Evolutionary conservation across 92 coral and sea anemone species (phyloP).

Genomic region (Phenganax stokvisi): DNA sequence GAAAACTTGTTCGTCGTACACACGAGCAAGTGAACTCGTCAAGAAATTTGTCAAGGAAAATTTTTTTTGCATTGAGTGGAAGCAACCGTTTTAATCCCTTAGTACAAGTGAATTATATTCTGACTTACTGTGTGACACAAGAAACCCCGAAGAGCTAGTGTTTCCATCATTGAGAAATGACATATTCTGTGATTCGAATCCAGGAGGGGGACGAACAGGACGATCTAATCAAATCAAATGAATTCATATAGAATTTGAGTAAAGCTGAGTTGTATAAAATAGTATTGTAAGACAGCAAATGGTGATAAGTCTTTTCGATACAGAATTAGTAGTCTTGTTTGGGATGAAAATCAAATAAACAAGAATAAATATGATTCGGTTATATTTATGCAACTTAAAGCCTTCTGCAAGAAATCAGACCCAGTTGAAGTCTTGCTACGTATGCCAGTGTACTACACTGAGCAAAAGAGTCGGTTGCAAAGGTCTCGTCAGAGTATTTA

Average conservation of each 20-base stretch:
- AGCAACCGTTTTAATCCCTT: no score
- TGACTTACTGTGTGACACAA: slow-evolving; percentile 17
- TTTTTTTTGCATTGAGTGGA: no score
- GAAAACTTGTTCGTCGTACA: no score
- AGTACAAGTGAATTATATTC: no score
- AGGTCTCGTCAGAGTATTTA: background rate
- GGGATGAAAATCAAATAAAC: background rate
- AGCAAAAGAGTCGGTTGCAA: background rate
- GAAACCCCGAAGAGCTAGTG: background rate
- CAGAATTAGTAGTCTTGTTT: no score
- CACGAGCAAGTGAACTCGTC: background rate
- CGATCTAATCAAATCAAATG: background rate
- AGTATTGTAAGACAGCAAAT: no score
- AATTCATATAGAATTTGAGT: background rate
- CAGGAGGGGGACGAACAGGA: slow-evolving; percentile 88
- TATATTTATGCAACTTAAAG: no score
- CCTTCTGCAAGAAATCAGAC: no score
- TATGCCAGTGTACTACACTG: background rate
- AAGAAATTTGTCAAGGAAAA: background rate
- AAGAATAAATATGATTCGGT: background rate
- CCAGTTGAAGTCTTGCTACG: background rate
- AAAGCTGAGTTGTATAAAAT: background rate
- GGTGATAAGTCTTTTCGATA: no score
- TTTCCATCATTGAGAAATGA: slow-evolving; percentile 37
- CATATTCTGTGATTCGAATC: slow-evolving; percentile 75